Evolutionary conservation across 2,888 invertebrate genomes (phyloP), one percentile per base, ranked within the genome.

Genomic region (Cataglyphis cursor): DNA sequence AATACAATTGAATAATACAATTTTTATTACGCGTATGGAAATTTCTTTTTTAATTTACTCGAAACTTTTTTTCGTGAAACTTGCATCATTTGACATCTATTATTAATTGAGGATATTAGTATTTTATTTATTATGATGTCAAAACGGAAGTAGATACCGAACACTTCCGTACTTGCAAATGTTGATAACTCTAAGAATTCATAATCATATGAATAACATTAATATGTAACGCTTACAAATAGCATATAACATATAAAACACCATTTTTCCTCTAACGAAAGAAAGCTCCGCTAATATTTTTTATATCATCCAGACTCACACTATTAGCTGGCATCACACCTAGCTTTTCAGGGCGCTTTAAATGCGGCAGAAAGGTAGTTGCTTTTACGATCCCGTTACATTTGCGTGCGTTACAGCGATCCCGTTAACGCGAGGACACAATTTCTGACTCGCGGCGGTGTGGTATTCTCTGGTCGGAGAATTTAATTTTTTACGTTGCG

Each of bases 401-500:
- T 80, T 80, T 72, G 31, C 41, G 57, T 41, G 72, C 72, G 72
- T 76, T 59, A 65, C 24, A 61, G 65, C 57, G 76, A 24, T 66
- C 18, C 76, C 12, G 74, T 82, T 75, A 82, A 76, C 48, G 59
- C 64, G 35, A 54, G 66, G 48, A 59, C 66, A 41, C 76, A n/a
- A 62, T 12, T 75, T 38, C 57, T n/a, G 38, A 75, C 65, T 31
- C 31, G 57, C 28, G 38, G 21, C 6, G 6, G 35, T 28, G 48
- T 28, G 48, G 24, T 12, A 15, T 35, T 31, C 15, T 24, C 35
- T 21, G 41, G n/a, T 18, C 24, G 28, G 83, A 28, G 31, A 38
- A 76, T 87, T 88, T 81, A 81, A 87, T 82, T 83, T 44, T 82
- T 76, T 57, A 83, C 54, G 61, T 61, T 51, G 61, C 44, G 44